Evolutionary conservation across 2,888 invertebrate genomes (phyloP), one percentile per base, ranked within the genome.

Genomic region (Neoaliturus tenellus): DNA sequence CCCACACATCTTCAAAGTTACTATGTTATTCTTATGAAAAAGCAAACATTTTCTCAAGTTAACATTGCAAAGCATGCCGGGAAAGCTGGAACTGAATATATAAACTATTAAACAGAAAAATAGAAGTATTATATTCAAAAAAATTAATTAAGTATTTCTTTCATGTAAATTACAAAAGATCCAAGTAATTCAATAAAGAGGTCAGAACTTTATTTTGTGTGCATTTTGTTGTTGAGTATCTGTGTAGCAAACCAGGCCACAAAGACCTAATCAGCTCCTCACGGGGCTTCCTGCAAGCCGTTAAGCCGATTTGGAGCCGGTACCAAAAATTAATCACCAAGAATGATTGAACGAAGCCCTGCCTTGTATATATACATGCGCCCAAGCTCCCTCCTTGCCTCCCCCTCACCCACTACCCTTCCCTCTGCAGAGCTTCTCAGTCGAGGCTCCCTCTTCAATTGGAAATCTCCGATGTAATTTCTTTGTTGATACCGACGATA

Each of bases 261-360:
- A 69, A 69, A 69, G 69, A 35, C 69, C 35, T 69, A 69, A 69
- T 69, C 69, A 69, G 35, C 69, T 1, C n/a, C 69, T 35, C 39
- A 20, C 28, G 62, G 62, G 39, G 69, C 39, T 39, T 69, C 39
- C 35, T 8, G 31, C 35, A 69, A 69, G 69, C 69, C 69, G 69
- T 39, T 69, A 69, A 69, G 69, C 69, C 69, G 69, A 69, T 69
- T 69, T 69, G 69, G 20, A 17, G 69, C 39, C 69, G 69, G 69
- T 69, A 69, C 69, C 69, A 69, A 69, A 69, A 69, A 69, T 69
- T 69, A 69, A 69, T 69, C 69, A 69, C 69, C 62, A 39, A 39
- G 69, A 69, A 35, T 69, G 69, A 69, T 69, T 39, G 69, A 35
- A 39, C 39, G 69, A 69, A 69, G 69, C 69, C 69, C 69, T 31